Evolutionary conservation across 2,797 vertebrate genomes (phyloP).

Genomic region (Gymnodraco acuticeps): DNA sequence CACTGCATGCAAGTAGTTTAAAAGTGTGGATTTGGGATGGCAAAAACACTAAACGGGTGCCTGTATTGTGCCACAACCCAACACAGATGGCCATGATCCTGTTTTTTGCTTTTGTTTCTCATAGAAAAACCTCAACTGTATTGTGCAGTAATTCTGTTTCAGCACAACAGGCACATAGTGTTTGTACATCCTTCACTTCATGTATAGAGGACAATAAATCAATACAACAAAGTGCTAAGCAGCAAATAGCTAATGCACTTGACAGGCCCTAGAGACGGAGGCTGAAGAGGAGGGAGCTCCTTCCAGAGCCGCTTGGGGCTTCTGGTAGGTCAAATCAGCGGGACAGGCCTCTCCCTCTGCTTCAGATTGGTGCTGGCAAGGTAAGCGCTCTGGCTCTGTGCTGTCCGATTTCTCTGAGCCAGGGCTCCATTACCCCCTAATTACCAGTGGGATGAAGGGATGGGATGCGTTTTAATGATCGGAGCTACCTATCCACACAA

Average conservation of each 20-base stretch:
- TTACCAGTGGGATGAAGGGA: constrained; percentile 72
- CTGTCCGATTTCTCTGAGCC: constrained; percentile 67
- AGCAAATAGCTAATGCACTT: constrained; percentile 59
- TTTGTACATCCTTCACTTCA: constrained; percentile 30
- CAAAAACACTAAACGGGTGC: background rate
- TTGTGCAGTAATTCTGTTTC: background rate
- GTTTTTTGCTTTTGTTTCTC: background rate
- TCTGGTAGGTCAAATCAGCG: constrained; percentile 57
- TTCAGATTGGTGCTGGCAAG: constrained; percentile 58
- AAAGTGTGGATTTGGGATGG: background rate
- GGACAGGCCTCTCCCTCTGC: constrained; percentile 13
- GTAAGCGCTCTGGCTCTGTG: constrained; percentile 44
- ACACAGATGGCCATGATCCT: background rate
- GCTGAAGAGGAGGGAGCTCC: constrained; percentile 46
- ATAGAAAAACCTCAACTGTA: background rate
- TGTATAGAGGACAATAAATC: constrained; percentile 52
- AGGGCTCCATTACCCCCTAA: constrained; percentile 72
- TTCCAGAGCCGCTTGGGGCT: constrained; percentile 6
- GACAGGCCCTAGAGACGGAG: constrained; percentile 55
- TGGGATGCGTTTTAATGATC: constrained; percentile 69
- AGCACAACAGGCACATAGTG: background rate
- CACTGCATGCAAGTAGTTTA: background rate
- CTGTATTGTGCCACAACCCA: background rate
- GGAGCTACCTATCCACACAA: constrained; percentile 47
- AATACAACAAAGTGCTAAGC: constrained; percentile 69